Base-by-base conservation (phyloP, 2,797 vertebrate genomes). In the Gambusia yucatana region DNA sequence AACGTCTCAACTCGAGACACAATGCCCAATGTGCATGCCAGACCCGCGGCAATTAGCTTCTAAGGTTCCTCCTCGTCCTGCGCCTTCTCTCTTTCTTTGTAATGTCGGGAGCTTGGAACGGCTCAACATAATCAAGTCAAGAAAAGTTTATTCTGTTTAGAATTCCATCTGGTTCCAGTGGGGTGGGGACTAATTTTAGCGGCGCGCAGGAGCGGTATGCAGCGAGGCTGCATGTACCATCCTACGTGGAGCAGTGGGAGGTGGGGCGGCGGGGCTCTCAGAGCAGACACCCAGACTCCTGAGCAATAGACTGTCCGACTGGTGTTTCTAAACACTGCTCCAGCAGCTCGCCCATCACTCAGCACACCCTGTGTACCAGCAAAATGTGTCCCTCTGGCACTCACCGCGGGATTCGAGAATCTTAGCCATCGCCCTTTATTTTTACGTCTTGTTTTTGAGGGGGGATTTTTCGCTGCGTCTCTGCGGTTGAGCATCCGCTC, bases 111-210 rank as follows among this genome's bases (percentile, higher is more conserved):
- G 91, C 91, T 95, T 95, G 94, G 94, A 95, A 95, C 91, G 92
- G 92, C 92, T 96, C 92, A 94, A 93, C 92, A 94, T 96, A 96
- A 96, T 96, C 95, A 95, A 94, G 94, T 95, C 91, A 95, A 93
- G 93, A 94, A 94, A 95, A 95, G 93, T 95, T 95, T 94, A 95
- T 95, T 94, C 94, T 94, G 92, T 94, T 92, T 93, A 94, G 93
- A 94, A 94, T 96, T 95, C 93, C 91, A 94, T 95, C 93, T 93
- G 93, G 92, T 95, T 94, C 94, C 93, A 94, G 91, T 90, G 91
- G 93, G 94, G 93, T 70, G 67, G 73, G 73, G 73, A 55, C 89
- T 96, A 93, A 95, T 95, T 95, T 95, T 92, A 94, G 92, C 86
- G 88, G 90, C 80, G 89, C 57, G 86, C 90, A 84, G 82, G 91